A percentile compares a stretch with the other conserved stretches of the same genome.
Evolutionary conservation across 1,140 invertebrate genomes (phyloP).

Genomic region (Lucilia cuprina): DNA sequence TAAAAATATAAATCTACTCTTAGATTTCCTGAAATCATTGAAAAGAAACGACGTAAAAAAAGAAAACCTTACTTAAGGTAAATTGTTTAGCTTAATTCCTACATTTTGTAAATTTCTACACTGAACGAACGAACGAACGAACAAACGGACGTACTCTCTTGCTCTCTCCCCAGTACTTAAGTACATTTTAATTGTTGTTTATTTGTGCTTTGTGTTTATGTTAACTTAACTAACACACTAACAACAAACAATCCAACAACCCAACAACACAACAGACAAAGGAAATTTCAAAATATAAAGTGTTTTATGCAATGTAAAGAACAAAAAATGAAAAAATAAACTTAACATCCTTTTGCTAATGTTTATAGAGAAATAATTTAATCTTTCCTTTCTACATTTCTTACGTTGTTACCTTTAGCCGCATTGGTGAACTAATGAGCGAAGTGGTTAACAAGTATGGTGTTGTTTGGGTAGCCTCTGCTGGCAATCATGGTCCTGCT

Average conservation of each 20-base stretch:
- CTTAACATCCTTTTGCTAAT: neutral
- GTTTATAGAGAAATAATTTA: conserved; percentile 15
- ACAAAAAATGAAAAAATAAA: neutral
- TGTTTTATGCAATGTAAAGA: conserved; percentile 17
- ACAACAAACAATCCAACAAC: neutral
- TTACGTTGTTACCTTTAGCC: conserved; percentile 63
- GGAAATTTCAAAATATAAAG: conserved; percentile 28
- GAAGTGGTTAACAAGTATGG: conserved; percentile 93
- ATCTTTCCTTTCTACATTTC: neutral
- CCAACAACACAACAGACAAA: conserved; percentile 20
- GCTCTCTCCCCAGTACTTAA: neutral
- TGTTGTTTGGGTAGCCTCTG: conserved; percentile 89
- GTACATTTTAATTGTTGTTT: conserved; percentile 8
- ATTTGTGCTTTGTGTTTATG: neutral
- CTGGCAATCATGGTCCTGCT: conserved; percentile 86
- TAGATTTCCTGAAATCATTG: conserved; percentile 36
- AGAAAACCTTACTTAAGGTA: conserved; percentile 38
- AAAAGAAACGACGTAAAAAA: conserved; percentile 40
- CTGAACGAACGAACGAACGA: neutral
- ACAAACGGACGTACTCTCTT: no score
- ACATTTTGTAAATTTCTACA: neutral
- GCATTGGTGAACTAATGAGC: conserved; percentile 84
- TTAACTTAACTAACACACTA: no score
- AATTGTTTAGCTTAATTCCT: conserved; percentile 15
- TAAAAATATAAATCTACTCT: neutral